These are phyloP conservation scores for Platichthys stellatus DNA, from an alignment of 2,113 vertebrate genomes.

Conservation along the genomic window DNA sequence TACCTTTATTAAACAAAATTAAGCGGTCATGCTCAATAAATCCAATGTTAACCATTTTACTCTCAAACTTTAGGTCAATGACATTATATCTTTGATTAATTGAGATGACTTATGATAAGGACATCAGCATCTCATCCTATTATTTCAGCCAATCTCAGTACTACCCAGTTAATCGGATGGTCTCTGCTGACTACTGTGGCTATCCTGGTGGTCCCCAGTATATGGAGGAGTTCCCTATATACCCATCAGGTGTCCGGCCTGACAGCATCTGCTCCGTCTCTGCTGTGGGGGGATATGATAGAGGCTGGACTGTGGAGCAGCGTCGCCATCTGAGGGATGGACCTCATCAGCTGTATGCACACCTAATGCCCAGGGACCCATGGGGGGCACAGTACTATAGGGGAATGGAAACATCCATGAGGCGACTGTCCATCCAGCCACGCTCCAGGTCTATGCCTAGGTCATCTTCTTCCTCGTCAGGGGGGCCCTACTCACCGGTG, in stretches of 20 bases:
- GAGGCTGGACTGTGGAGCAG: conserved; percentile 87
- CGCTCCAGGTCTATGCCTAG: conserved; percentile 94
- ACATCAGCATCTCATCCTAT: conserved; percentile 4
- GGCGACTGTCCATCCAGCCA: conserved; percentile 90
- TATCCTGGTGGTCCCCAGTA: conserved; percentile 85
- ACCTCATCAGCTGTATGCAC: conserved; percentile 77
- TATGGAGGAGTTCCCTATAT: conserved; percentile 90
- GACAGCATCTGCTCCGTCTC: conserved; percentile 96
- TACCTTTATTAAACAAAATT: too few species aligned
- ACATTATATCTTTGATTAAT: too few species aligned
- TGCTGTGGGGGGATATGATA: conserved; percentile 84
- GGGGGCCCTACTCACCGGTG: conserved; percentile 85
- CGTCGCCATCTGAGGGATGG: conserved; percentile 87
- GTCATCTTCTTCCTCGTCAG: conserved; percentile 87
- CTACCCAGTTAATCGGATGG: conserved; percentile 83
- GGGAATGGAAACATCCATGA: conserved; percentile 85
- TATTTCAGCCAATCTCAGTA: conserved; percentile 87
- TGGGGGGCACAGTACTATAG: conserved; percentile 79
- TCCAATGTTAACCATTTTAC: not conserved
- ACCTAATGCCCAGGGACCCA: conserved; percentile 60
- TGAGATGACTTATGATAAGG: too few species aligned
- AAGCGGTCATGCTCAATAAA: too few species aligned
- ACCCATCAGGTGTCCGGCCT: conserved; percentile 87
- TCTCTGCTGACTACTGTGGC: conserved; percentile 85
- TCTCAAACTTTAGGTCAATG: too few species aligned